A percentile compares a stretch with the other conserved stretches of the same genome.
Evolutionary conservation across 1,140 invertebrate species (phyloP).

Genomic region (Sesamia nonagrioides): DNA sequence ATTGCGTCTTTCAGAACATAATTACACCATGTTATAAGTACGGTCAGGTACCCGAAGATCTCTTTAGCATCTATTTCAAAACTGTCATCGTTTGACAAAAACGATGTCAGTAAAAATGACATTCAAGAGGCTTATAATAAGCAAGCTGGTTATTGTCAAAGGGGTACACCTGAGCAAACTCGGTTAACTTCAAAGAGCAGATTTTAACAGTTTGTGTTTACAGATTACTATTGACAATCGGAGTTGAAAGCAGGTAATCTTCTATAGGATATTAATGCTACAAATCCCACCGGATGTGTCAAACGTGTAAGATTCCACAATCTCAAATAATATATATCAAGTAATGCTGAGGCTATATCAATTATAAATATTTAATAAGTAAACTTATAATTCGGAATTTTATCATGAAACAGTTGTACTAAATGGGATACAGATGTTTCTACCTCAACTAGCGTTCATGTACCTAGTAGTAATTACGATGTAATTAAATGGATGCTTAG

Average conservation of each 20-base stretch:
- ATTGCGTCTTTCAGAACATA: no score
- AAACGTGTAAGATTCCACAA: slow-evolving; percentile 10
- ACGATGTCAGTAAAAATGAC: slow-evolving; percentile 47
- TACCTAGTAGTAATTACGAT: no score
- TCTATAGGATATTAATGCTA: slow-evolving; percentile 64
- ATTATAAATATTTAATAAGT: no score
- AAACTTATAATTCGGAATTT: no score
- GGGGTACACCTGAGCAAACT: slow-evolving; percentile 79
- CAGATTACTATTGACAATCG: slow-evolving; percentile 79
- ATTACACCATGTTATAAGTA: not conserved
- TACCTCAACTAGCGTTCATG: no score
- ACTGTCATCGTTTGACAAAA: slow-evolving; percentile 48
- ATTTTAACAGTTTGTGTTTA: slow-evolving; percentile 83
- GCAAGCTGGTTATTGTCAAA: slow-evolving; percentile 57
- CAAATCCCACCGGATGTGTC: slow-evolving; percentile 45
- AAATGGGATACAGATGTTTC: no score
- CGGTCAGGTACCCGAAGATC: not conserved
- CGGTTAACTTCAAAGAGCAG: slow-evolving; percentile 67
- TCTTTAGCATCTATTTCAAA: slow-evolving; percentile 29
- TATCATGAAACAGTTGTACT: no score
- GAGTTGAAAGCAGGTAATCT: slow-evolving; percentile 74
- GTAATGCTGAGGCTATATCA: no score
- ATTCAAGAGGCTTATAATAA: slow-evolving; percentile 58
- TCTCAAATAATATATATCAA: not conserved
- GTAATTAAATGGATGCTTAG: no score